Evolutionary conservation across 2,797 vertebrate species (phyloP).

Genomic region (Poeciliopsis gracilis): DNA sequence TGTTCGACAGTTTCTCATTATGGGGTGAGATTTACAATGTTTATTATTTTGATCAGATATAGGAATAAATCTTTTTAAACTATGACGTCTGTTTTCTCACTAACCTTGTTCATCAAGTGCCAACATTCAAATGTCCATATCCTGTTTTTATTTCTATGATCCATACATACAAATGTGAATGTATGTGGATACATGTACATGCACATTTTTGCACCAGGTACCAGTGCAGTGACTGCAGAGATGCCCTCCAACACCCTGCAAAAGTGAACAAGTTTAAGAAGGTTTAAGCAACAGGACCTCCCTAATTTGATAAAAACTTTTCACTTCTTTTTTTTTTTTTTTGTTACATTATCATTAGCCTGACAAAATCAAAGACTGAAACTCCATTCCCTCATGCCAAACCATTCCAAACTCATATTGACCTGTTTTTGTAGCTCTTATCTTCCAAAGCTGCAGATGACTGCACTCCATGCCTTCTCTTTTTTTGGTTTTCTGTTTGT

Average conservation of each 20-base stretch:
- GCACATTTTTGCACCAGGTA: background rate
- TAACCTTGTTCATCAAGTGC: too few species aligned
- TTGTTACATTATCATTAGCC: constrained; percentile 1
- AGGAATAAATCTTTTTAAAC: too few species aligned
- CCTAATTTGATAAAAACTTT: background rate
- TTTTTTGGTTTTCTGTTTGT: constrained; percentile 21
- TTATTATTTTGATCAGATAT: too few species aligned
- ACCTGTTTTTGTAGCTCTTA: constrained; percentile 30
- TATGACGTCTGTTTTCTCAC: too few species aligned
- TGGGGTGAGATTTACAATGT: too few species aligned
- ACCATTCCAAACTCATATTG: constrained; percentile 16
- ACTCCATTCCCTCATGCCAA: constrained; percentile 24
- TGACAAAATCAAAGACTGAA: constrained; percentile 12
- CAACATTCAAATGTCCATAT: too few species aligned
- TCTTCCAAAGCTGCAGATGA: constrained; percentile 42
- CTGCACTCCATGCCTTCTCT: constrained; percentile 18
- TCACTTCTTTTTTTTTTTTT: background rate
- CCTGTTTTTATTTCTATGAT: too few species aligned
- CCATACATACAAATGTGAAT: background rate
- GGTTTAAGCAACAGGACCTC: background rate
- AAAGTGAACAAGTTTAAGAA: background rate
- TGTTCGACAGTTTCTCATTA: too few species aligned
- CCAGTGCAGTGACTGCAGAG: background rate
- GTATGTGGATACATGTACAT: background rate
- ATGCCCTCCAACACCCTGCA: background rate